Percentiles rank a stretch among this genome's conserved stretches.
phyloP scores from a whole-genome alignment of 1,140 invertebrate genomes.

The Drosophila navojoa region DNA sequence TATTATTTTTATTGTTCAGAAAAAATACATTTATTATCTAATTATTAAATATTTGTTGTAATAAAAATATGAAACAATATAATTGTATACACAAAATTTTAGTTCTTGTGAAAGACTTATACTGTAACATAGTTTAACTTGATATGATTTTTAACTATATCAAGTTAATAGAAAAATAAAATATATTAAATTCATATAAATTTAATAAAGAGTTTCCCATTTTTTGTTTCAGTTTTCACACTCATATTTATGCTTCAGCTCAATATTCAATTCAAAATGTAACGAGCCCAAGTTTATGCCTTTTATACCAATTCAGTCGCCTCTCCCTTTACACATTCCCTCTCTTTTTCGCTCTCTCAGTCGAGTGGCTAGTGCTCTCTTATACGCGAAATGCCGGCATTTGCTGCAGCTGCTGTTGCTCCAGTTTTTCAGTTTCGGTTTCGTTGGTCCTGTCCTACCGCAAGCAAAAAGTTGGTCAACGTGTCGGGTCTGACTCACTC shows the following conservation, averaged over 20 bases:
- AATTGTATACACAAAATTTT: no score
- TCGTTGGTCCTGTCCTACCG: conserved; percentile 54
- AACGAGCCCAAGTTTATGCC: conserved; percentile 9
- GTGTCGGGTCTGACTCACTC: background rate
- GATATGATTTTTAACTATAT: no score
- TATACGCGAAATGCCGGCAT: conserved; percentile 53
- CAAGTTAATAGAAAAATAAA: no score
- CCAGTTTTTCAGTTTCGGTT: conserved; percentile 45
- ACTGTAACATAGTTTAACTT: no score
- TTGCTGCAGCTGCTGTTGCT: conserved; percentile 55
- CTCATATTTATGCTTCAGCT: background rate
- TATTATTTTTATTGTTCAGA: no score
- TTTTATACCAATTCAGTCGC: conserved; percentile 6
- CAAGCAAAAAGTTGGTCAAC: conserved; percentile 71
- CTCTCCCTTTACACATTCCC: background rate
- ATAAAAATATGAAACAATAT: no score
- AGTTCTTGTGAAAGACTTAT: no score
- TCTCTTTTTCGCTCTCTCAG: background rate
- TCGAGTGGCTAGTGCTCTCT: conserved; percentile 22
- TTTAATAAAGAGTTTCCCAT: no score
- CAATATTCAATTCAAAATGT: background rate
- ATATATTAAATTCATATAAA: no score
- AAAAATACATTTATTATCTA: no score
- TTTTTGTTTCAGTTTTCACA: background rate
- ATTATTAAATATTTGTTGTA: no score